phyloP scores from a whole-genome alignment of 1,140 invertebrate species.

The Plectrocnemia conspersa region DNA sequence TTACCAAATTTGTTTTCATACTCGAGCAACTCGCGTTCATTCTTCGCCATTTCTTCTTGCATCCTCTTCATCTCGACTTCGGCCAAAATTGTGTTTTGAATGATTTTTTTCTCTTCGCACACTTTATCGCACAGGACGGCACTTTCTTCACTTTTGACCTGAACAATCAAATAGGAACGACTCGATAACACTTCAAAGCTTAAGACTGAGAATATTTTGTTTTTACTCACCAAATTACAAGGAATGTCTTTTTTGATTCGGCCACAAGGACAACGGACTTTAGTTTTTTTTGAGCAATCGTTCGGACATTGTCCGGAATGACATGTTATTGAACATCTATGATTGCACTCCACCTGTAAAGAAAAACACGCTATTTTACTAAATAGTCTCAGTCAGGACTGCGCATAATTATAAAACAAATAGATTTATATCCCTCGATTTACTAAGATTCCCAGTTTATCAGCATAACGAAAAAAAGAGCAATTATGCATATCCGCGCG shows the following conservation, averaged over 20 bases:
- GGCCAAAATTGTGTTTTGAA: slow-evolving; percentile 50
- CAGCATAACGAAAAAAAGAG: neutral
- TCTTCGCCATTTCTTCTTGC: slow-evolving; percentile 59
- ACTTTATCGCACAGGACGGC: slow-evolving; percentile 58
- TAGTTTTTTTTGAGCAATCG: slow-evolving; percentile 75
- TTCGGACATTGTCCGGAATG: slow-evolving; percentile 71
- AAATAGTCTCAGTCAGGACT: too few relatives aligned
- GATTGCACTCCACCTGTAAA: slow-evolving; percentile 63
- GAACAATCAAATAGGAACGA: too few relatives aligned
- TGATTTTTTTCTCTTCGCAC: slow-evolving; percentile 56
- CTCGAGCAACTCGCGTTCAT: slow-evolving; percentile 64
- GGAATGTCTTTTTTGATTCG: slow-evolving; percentile 71
- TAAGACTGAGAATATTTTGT: too few relatives aligned
- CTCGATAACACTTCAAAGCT: too few relatives aligned
- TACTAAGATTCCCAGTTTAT: neutral
- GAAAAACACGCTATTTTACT: slow-evolving; percentile 18
- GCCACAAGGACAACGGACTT: slow-evolving; percentile 72
- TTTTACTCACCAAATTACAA: slow-evolving; percentile 61
- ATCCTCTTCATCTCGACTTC: slow-evolving; percentile 52
- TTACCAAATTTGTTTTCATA: slow-evolving; percentile 68
- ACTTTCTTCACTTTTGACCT: slow-evolving; percentile 41
- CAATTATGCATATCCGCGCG: too few relatives aligned
- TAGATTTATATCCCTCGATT: neutral
- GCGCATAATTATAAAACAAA: neutral
- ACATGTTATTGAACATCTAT: slow-evolving; percentile 71